phyloP scores from a whole-genome alignment of 1,140 invertebrate species.

The Anastrepha obliqua region DNA sequence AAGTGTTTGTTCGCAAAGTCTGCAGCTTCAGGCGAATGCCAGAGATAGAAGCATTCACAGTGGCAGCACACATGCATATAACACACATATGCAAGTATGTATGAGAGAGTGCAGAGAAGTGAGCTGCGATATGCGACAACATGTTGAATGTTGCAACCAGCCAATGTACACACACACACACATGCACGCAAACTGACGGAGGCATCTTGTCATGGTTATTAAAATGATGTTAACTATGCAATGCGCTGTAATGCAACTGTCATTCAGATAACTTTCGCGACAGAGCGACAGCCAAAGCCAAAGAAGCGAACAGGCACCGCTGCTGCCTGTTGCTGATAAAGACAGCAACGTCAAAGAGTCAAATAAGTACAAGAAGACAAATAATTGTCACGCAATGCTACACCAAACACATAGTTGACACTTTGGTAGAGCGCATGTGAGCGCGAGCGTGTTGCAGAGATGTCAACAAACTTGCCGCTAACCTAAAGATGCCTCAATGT shows the following conservation, averaged over 20 bases:
- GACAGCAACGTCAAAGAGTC: not conserved
- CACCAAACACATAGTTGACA: not conserved
- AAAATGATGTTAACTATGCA: conserved; percentile 37
- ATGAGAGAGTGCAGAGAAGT: not conserved
- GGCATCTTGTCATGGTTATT: conserved; percentile 35
- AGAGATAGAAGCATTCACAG: not conserved
- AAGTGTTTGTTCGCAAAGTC: conserved; percentile 6
- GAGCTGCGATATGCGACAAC: not conserved
- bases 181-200: not conserved
- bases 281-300: not conserved
- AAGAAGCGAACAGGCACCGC: too few species aligned
- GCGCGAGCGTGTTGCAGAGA: not conserved
- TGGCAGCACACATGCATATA: too few species aligned
- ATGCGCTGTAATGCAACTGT: conserved; percentile 23
- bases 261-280: conserved; percentile 5
- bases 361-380: not conserved
- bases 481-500: not conserved
- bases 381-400: conserved; percentile 3
- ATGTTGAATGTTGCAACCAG: conserved; percentile 26
- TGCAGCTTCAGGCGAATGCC: not conserved
- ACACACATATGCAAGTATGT: too few species aligned
- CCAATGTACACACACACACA: not conserved
- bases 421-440: not conserved
- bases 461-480: not conserved
- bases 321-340: not conserved